Base-by-base conservation (phyloP, 2,888 invertebrate species). In the Polydesmus complanatus region DNA sequence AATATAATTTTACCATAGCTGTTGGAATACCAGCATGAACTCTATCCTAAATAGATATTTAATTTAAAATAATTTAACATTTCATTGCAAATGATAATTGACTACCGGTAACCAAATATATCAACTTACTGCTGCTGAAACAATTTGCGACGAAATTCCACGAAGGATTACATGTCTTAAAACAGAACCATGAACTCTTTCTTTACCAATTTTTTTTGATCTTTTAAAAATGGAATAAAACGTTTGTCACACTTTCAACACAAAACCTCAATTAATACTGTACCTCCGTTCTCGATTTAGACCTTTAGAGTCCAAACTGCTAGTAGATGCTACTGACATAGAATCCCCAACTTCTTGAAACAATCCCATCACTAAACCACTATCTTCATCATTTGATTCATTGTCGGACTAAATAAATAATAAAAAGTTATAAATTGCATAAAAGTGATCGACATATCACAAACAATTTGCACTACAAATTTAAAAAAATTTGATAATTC, bases 1-100 rank as follows among this genome's bases (percentile, higher is more conserved):
- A 2, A 3, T 27, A 21, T 48, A 52, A 51, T n/a, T n/a, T 57
- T 52, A 61, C 73, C 69, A 77, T 71, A 3, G 90, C 85, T 62
- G 92, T 92, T 11, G 93, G 88, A 65, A 86, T 79, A 3, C 95
- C 95, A 60, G 92, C 88, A 74, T 88, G 85, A 19, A 92, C 87
- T 67, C 89, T 81, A 69, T 94, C 92, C 88, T 89, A 71, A n/a
- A n/a, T n/a, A n/a, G n/a, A n/a, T 60, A 75, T 54, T 19, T 52
- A 27, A 54, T 53, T 23, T 27, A 54, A 56, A 50, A 61, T 60
- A 26, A 11, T 11, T 52, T 21, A 52, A 19, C 8, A 52, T 25
- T 11, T 18, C 11, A 26, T 25, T 55, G 22, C 55, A 22, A 55
- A 26, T 54, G 21, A 26, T 14, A 5, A 22, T n/a, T n/a, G n/a